Conservation (phyloP, 2,113 vertebrate genomes). For the Ceyx margarethae region DNA sequence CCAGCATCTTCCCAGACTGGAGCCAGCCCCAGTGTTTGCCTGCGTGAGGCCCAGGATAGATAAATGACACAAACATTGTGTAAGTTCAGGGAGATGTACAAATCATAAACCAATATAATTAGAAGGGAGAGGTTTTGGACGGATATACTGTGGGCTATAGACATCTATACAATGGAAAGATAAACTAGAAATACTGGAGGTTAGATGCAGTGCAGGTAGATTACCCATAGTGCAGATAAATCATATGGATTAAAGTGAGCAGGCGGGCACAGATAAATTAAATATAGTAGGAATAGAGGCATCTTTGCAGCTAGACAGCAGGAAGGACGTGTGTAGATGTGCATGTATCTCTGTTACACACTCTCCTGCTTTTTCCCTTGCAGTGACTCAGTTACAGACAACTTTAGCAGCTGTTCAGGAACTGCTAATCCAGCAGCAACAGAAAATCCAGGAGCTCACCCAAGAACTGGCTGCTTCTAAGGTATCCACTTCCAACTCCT, state of each 20-base stretch:
- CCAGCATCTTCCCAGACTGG: not conserved
- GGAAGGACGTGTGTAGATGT: not conserved
- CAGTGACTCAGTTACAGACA: constrained; percentile 92
- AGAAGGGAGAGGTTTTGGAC: constrained; percentile 76
- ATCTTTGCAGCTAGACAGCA: constrained; percentile 34
- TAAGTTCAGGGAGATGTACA: constrained; percentile 59
- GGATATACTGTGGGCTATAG: constrained; percentile 71
- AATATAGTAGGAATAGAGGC: constrained; percentile 18
- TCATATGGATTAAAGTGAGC: constrained; percentile 53
- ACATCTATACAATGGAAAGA: constrained; percentile 71
- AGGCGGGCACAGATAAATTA: constrained; percentile 53
- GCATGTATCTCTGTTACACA: not conserved
- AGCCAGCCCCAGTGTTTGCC: not conserved
- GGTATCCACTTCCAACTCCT: constrained; percentile 68
- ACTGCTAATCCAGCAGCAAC: constrained; percentile 91
- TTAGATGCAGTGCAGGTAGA: constrained; percentile 69
- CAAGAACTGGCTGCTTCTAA: constrained; percentile 87
- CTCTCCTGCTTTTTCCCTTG: constrained; percentile 25
- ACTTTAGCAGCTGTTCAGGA: constrained; percentile 91
- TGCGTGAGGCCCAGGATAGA: not conserved
- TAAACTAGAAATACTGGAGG: constrained; percentile 71
- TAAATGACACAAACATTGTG: constrained; percentile 48
- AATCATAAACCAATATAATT: constrained; percentile 67
- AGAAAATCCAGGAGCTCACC: constrained; percentile 92
- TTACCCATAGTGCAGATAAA: constrained; percentile 62